Evolutionary conservation across 2,888 invertebrate genomes (phyloP), one percentile per base, ranked within the genome.

Genomic region (Mimumesa dahlbomi): DNA sequence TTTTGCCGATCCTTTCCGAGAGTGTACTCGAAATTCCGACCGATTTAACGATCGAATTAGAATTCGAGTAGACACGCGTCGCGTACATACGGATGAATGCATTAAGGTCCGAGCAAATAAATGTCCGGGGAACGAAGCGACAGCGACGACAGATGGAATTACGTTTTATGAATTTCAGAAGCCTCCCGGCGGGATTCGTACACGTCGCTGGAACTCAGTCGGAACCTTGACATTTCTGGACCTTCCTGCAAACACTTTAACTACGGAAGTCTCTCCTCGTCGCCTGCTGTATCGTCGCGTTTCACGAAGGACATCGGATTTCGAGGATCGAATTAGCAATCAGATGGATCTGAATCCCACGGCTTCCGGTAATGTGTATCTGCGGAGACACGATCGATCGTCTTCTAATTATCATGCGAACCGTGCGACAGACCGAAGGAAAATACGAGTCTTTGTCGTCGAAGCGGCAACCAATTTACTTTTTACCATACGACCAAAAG

Each of bases 261-360:
- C 40, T 25, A 9, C 43, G 57, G 48, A 49, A 63, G 48, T 11
- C 31, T 53, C 58, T 5, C 31, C 31, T 19, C n/a, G 16, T 14
- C 3, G 16, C 18, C n/a, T n/a, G n/a, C n/a, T n/a, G n/a, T n/a
- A n/a, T n/a, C n/a, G n/a, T 13, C 11, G 11, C 14, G 38, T 11
- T 7, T 29, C 19, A 34, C 38, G 49, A 70, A 70, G 71, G 71
- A 52, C 65, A 19, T 2, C 1, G 16, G 13, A 13, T 34, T 48
- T 45, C 61, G 56, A 71, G 54, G 50, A 45, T 48, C 38, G 72
- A 68, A 69, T 68, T 7, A 31, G 43, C 19, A 43, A 68, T 68
- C 19, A 36, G 36, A 19, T 13, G n/a, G n/a, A n/a, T 16, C 9
- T 16, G 48, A 21, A 56, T 16, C 22, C 31, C 19, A 18, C 22